Evolutionary conservation across 2,888 invertebrate genomes (phyloP), one percentile per base, ranked within the genome.

Genomic region (Podotricha telesiphe): DNA sequence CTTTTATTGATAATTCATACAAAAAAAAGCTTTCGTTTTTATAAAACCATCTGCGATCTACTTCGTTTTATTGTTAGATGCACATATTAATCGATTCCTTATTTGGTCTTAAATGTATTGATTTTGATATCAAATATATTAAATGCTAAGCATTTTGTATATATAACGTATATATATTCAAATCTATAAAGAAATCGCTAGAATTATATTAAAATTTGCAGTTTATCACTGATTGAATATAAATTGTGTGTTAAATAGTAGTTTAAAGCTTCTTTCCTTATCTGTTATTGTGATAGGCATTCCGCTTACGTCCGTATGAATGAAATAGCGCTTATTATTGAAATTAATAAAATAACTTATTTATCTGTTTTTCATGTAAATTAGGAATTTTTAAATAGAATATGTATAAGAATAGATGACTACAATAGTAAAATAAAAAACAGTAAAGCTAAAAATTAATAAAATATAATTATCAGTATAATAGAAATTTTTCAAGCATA

Each of bases 361-460:
- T 67, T 66, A 69, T 69, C 40, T 48, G 56, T 40, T 71, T 48
- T 45, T 17, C 50, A 71, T 71, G 68, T 53, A 59, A 71, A 68
- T 66, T 58, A 51, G 17, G 8, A 42, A 45, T 45, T 5, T 3
- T 59, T 45, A n/a, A n/a, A 5, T 42, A 13, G 7, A 17, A 42
- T 13, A 42, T 42, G 3, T 10, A 37, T 37, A 6, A 8, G 13
- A 42, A 42, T 13, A 3, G 13, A 13, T 7, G 4, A 42, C 1
- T 42, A 42, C 13, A 42, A 42, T 42, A 42, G 13, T 13, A 42
- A 2, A 42, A 42, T 42, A 2, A 2, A 13, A 2, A 37, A 37
- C 8, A 37, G 37, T 1, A 1, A 37, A 28, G 37, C 37, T 50
- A 19, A 50, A 50, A 5, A 20, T 8, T 50, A n/a, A n/a, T n/a